Conservation (phyloP, 2,797 vertebrate genomes). For the Pristis pectinata region DNA sequence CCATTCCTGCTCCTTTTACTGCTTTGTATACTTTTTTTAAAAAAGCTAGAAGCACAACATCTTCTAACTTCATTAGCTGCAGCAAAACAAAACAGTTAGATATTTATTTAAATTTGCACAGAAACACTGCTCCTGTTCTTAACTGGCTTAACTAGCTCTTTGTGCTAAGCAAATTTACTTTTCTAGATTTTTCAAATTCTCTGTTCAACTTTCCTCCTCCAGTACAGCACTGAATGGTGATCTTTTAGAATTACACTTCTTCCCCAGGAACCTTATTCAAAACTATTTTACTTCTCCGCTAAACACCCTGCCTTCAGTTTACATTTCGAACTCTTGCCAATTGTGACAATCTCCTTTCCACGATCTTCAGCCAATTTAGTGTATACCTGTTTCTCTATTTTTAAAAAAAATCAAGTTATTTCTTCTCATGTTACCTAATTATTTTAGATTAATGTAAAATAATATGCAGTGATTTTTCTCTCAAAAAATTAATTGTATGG, state of each 20-base stretch:
- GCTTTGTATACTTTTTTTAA: neutral
- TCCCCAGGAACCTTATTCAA: neutral
- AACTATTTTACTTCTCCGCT: neutral
- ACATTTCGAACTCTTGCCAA: neutral
- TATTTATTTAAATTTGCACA: neutral
- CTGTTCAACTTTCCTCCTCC: neutral
- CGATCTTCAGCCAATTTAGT: no score
- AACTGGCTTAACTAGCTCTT: neutral
- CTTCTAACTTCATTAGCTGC: neutral
- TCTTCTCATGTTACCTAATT: no score
- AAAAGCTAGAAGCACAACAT: neutral
- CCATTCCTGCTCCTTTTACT: no score
- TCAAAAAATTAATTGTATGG: no score
- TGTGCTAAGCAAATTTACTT: neutral
- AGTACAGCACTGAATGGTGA: neutral
- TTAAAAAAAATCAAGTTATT: no score
- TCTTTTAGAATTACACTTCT: neutral
- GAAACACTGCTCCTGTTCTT: neutral
- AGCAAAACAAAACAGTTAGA: neutral
- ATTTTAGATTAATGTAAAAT: no score
- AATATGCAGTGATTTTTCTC: no score
- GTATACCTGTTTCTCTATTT: no score
- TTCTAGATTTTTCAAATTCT: neutral
- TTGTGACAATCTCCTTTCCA: no score
- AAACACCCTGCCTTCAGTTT: neutral